A percentile compares a stretch with the other conserved stretches of the same genome.
Evolutionary conservation across 2,888 invertebrate genomes (phyloP).

Genomic region (Petrolisthes cinctipes): DNA sequence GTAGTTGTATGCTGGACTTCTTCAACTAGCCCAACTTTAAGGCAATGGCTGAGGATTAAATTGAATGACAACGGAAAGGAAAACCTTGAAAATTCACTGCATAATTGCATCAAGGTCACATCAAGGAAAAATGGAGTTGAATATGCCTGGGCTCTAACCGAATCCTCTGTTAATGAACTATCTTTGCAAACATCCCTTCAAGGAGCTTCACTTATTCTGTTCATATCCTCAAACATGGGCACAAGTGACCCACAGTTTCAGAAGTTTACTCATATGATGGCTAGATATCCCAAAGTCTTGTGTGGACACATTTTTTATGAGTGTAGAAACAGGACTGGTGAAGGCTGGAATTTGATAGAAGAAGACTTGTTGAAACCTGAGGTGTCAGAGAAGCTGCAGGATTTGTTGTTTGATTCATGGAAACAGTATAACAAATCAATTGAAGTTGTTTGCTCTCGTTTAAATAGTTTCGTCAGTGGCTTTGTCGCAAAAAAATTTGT

Average conservation of each 20-base stretch:
- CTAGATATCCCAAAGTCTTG: neutral
- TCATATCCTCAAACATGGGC: slow-evolving; percentile 1
- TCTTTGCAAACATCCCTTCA: neutral
- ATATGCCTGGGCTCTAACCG: slow-evolving; percentile 32
- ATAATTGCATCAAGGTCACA: slow-evolving; percentile 28
- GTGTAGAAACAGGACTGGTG: neutral
- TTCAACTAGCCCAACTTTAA: neutral
- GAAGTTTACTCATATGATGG: neutral
- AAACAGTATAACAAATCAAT: slow-evolving; percentile 2
- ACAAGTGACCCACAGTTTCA: neutral
- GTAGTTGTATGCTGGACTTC: slow-evolving; percentile 25
- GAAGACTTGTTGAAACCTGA: slow-evolving; percentile 39
- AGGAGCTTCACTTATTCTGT: slow-evolving; percentile 40
- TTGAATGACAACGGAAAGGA: neutral
- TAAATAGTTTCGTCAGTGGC: slow-evolving; percentile 35
- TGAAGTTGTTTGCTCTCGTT: neutral
- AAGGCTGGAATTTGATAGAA: slow-evolving; percentile 34
- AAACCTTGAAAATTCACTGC: neutral
- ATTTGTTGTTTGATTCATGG: slow-evolving; percentile 33
- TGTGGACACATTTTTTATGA: slow-evolving; percentile 17
- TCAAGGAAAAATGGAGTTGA: slow-evolving; percentile 42
- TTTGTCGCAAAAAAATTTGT: slow-evolving; percentile 26
- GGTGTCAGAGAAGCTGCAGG: slow-evolving; percentile 36
- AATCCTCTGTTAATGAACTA: neutral
- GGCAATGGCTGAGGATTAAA: slow-evolving; percentile 43